A percentile compares a stretch with the other conserved stretches of the same genome.
Evolutionary conservation across 2,797 vertebrate species (phyloP).

Genomic region (Epinephelus coioides): DNA sequence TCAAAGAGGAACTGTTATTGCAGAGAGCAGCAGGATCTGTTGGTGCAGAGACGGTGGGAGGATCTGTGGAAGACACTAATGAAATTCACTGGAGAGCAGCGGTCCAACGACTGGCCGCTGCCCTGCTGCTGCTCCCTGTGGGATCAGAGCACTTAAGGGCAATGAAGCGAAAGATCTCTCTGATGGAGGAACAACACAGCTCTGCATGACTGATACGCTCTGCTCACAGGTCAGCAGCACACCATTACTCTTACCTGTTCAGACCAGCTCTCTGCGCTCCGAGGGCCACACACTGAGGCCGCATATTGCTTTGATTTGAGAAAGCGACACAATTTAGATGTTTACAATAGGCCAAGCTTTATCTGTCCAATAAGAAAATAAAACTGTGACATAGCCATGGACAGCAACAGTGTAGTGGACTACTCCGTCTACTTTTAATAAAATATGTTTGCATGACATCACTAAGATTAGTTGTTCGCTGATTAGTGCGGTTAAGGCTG

Average conservation of each 20-base stretch:
- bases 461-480: neutral
- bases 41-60: slow-evolving; percentile 2
- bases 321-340: neutral
- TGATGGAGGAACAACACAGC: slow-evolving; percentile 46
- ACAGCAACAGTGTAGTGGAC: no score
- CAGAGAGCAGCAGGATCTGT: slow-evolving; percentile 7
- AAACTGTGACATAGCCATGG: neutral
- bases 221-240: slow-evolving; percentile 24
- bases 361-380: neutral
- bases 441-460: no score
- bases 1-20: slow-evolving; percentile 3
- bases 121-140: slow-evolving; percentile 42
- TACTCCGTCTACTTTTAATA: no score
- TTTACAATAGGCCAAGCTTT: neutral
- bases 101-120: slow-evolving; percentile 35
- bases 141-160: slow-evolving; percentile 38
- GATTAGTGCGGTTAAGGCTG: neutral
- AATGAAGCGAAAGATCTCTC: slow-evolving; percentile 48
- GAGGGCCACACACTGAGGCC: neutral
- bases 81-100: slow-evolving; percentile 36
- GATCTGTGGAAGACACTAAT: slow-evolving; percentile 30
- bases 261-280: neutral
- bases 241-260: slow-evolving; percentile 45
- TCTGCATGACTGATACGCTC: slow-evolving; percentile 29
- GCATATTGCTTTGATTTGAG: neutral